A percentile compares a stretch with the other conserved stretches of the same genome.
Evolutionary conservation across 1,140 invertebrate species (phyloP).

Genomic region (Halictus rubicundus): DNA sequence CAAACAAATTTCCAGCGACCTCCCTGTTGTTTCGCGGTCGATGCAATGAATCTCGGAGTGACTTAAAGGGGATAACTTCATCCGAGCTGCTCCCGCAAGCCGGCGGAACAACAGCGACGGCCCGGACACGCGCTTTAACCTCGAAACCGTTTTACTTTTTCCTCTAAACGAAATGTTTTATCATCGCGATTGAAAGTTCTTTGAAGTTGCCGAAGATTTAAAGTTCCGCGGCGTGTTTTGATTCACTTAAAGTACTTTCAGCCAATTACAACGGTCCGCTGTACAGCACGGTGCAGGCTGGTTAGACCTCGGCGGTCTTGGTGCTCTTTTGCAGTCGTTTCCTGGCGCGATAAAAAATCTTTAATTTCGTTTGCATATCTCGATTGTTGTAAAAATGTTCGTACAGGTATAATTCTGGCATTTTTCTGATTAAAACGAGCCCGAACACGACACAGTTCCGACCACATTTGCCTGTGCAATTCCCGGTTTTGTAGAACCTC

Average conservation of each 20-base stretch:
- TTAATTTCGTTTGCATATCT: too few species aligned
- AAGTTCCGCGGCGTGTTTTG: slow-evolving; percentile 14
- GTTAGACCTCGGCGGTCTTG: not conserved
- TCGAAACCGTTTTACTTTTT: not conserved
- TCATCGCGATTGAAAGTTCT: slow-evolving; percentile 19
- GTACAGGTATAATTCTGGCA: too few species aligned
- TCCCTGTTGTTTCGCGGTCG: slow-evolving; percentile 18
- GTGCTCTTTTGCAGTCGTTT: not conserved
- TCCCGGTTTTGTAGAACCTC: too few species aligned
- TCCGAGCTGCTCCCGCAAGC: slow-evolving; percentile 16
- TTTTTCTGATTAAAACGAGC: too few species aligned
- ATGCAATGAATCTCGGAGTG: slow-evolving; percentile 69
- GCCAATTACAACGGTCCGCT: not conserved
- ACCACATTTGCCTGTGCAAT: too few species aligned
- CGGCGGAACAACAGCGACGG: not conserved
- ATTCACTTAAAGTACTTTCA: slow-evolving; percentile 6
- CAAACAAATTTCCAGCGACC: not conserved
- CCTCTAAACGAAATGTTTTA: slow-evolving; percentile 8
- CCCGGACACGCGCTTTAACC: not conserved
- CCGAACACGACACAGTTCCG: too few species aligned
- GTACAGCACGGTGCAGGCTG: not conserved
- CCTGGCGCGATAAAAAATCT: too few species aligned
- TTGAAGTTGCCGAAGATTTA: slow-evolving; percentile 15
- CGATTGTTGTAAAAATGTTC: too few species aligned
- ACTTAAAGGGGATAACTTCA: slow-evolving; percentile 62